These are phyloP conservation scores for Slavum lentiscoides DNA, from an alignment of 2,888 invertebrate genomes.

Conservation along the genomic window DNA sequence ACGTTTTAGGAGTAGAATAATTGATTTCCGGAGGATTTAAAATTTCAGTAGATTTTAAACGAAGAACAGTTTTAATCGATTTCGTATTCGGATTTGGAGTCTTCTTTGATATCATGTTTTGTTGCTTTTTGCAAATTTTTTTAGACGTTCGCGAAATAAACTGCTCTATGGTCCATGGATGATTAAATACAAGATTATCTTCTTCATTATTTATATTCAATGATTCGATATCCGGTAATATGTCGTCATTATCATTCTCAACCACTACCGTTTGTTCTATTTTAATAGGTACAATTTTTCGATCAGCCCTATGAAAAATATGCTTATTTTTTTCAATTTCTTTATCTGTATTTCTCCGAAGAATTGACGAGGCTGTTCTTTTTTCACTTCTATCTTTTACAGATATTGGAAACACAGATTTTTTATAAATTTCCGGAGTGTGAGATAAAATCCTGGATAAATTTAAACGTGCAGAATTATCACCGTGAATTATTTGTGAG, in stretches of 20 bases:
- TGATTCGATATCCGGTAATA: constrained; percentile 27
- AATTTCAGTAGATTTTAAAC: background rate
- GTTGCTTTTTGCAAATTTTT: constrained; percentile 15
- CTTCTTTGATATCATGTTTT: constrained; percentile 2
- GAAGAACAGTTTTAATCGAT: background rate
- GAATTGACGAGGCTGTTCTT: constrained; percentile 39
- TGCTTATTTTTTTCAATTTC: constrained; percentile 42
- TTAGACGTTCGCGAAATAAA: constrained; percentile 28
- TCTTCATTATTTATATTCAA: background rate
- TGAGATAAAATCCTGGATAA: constrained; percentile 34
- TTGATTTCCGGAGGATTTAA: background rate
- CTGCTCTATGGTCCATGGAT: constrained; percentile 44
- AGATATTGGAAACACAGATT: constrained; percentile 38
- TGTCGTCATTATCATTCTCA: background rate
- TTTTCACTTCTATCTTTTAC: constrained; percentile 25
- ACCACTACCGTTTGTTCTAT: constrained; percentile 1
- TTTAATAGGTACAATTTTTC: constrained; percentile 29
- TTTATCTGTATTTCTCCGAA: constrained; percentile 24
- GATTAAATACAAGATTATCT: constrained; percentile 32
- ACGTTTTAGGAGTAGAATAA: background rate
- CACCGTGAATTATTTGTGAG: constrained; percentile 44
- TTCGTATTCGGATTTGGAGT: background rate
- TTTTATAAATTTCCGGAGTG: constrained; percentile 43
- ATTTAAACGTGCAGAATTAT: constrained; percentile 32
- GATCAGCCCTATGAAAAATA: constrained; percentile 41